These are phyloP conservation scores for Neoitamus cyanurus DNA, from an alignment of 2,888 invertebrate genomes.

Conservation along the genomic window DNA sequence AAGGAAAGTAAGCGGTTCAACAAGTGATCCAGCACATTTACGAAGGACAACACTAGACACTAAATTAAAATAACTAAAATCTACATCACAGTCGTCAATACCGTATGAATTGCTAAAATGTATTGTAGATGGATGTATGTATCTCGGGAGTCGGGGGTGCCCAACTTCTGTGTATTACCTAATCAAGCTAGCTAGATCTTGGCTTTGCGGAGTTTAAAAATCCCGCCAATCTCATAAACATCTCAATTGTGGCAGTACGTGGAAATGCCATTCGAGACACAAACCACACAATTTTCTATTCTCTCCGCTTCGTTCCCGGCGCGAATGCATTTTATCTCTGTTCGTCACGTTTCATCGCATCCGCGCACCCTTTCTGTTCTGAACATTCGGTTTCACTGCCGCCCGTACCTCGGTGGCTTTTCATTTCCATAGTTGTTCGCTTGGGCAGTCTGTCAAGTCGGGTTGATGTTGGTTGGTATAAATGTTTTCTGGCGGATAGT, in stretches of 20 bases:
- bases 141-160: too few relatives aligned
- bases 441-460: background rate
- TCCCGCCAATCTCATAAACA: background rate
- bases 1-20: too few relatives aligned
- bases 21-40: too few relatives aligned
- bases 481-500: background rate
- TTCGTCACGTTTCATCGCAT: background rate
- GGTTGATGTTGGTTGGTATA: background rate
- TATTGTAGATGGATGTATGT: too few relatives aligned
- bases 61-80: too few relatives aligned
- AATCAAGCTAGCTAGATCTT: too few relatives aligned
- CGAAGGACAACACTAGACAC: too few relatives aligned
- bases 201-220: background rate
- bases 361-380: background rate
- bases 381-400: background rate
- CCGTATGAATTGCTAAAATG: too few relatives aligned
- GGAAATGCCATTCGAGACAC: background rate
- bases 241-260: background rate
- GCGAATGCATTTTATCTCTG: background rate
- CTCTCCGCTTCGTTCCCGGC: background rate
- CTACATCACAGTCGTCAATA: too few relatives aligned
- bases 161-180: too few relatives aligned
- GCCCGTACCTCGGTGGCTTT: background rate
- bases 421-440: background rate
- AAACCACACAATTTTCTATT: background rate